Percentiles rank a stretch among this genome's conserved stretches.
Conservation (phyloP, 64 coral and sea anemone species). For the Porites lutea region DNA sequence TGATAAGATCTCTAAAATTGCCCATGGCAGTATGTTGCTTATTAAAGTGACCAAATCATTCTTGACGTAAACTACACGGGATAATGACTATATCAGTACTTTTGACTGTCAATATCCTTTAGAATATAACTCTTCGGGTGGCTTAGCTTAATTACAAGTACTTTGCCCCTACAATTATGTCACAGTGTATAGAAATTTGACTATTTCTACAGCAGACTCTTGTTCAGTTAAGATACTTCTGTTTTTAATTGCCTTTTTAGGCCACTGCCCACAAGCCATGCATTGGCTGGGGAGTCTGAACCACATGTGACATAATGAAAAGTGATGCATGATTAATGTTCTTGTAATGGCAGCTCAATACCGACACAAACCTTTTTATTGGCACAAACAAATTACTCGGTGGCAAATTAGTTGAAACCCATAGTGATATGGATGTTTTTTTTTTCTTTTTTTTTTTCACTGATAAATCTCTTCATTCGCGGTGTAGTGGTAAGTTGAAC, state of each 20-base stretch:
- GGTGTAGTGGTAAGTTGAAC: no score
- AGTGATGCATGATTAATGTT: not conserved
- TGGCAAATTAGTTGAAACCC: not conserved
- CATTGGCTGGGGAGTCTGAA: not conserved
- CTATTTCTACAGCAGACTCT: not conserved
- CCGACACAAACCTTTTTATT: not conserved
- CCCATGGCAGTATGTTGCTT: slow-evolving; percentile 17
- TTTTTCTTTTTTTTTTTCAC: no score
- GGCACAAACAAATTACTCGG: not conserved
- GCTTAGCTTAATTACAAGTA: not conserved
- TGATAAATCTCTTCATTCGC: no score
- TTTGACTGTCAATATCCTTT: not conserved
- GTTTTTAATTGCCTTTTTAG: not conserved
- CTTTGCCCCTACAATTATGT: not conserved
- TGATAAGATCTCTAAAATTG: slow-evolving; percentile 12
- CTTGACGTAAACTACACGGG: not conserved
- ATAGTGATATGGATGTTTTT: no score
- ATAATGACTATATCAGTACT: slow-evolving; percentile 19
- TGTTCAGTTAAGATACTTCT: no score
- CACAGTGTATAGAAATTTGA: not conserved
- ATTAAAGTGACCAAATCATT: slow-evolving; percentile 13
- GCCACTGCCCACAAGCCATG: not conserved
- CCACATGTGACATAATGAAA: not conserved
- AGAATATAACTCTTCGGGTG: not conserved
- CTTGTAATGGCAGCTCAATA: not conserved